Evolutionary conservation across 2,113 vertebrate genomes (phyloP).

Genomic region (Ptychochromis oligacanthus): DNA sequence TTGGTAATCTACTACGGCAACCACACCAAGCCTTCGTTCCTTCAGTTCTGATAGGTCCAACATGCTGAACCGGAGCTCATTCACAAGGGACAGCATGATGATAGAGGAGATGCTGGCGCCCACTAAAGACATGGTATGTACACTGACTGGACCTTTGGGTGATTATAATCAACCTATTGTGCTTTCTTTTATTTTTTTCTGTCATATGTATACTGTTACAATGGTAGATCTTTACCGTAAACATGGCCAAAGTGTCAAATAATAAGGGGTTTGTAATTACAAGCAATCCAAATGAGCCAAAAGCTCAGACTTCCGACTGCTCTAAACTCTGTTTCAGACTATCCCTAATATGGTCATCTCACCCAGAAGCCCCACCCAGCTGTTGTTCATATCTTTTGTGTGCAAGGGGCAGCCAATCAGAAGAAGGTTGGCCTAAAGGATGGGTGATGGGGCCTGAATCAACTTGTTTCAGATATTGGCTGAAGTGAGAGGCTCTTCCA

Average conservation of each 20-base stretch:
- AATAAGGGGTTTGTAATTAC: neutral
- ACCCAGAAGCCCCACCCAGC: neutral
- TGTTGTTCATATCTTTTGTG: neutral
- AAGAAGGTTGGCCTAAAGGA: neutral
- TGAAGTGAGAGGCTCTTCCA: neutral
- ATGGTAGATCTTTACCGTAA: neutral
- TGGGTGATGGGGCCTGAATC: rapidly evolving
- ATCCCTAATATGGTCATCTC: neutral
- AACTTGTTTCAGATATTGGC: neutral
- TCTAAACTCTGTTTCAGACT: neutral
- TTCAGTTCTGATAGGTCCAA: conserved; percentile 99
- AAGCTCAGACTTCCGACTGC: neutral
- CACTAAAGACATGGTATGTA: conserved; percentile 90
- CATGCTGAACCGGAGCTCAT: conserved; percentile 98
- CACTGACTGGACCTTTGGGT: neutral
- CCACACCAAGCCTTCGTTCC: conserved; percentile 95
- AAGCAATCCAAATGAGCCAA: neutral
- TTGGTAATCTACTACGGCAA: conserved; percentile 67
- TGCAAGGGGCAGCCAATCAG: neutral
- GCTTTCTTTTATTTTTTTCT: neutral
- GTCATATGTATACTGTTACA: neutral
- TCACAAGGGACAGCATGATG: conserved; percentile 97
- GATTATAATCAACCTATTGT: neutral
- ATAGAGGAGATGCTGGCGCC: conserved; percentile 95
- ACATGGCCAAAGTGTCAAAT: neutral